A percentile compares a stretch with the other conserved stretches of the same genome.
phyloP scores from a whole-genome alignment of 2,113 vertebrate species.

The Phaethon lepturus region DNA sequence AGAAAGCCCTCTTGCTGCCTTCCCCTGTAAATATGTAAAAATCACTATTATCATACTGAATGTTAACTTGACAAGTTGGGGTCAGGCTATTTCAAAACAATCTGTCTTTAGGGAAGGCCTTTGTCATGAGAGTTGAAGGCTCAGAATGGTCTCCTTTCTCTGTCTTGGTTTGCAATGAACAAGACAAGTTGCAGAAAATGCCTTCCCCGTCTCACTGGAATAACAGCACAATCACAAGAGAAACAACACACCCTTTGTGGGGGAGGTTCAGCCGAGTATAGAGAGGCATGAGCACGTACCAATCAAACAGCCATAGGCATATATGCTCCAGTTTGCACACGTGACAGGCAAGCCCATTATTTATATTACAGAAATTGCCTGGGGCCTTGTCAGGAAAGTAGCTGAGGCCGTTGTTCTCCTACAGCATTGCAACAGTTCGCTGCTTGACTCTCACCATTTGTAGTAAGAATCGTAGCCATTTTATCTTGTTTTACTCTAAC shows the following conservation, averaged over 20 bases:
- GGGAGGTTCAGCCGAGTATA: background rate
- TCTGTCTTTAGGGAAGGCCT: background rate
- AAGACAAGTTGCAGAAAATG: background rate
- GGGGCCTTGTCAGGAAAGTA: background rate
- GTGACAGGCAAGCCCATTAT: background rate
- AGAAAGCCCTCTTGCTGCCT: background rate
- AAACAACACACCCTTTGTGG: background rate
- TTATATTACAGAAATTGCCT: background rate
- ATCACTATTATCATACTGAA: background rate
- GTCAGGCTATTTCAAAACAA: background rate
- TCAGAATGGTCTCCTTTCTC: background rate
- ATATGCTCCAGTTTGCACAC: background rate
- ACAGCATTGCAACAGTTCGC: background rate
- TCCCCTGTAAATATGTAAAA: background rate
- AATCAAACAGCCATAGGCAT: background rate
- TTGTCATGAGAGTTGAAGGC: background rate
- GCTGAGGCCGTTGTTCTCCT: background rate
- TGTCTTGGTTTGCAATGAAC: background rate
- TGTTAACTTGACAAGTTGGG: background rate
- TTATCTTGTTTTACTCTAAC: background rate
- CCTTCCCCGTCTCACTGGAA: background rate
- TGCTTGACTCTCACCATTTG: background rate
- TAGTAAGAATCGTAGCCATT: background rate
- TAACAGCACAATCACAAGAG: background rate
- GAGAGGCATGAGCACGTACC: background rate